Evolutionary conservation across 2,113 vertebrate genomes (phyloP), one percentile per base, ranked within the genome.

Genomic region (Epinephelus cyanopodus): DNA sequence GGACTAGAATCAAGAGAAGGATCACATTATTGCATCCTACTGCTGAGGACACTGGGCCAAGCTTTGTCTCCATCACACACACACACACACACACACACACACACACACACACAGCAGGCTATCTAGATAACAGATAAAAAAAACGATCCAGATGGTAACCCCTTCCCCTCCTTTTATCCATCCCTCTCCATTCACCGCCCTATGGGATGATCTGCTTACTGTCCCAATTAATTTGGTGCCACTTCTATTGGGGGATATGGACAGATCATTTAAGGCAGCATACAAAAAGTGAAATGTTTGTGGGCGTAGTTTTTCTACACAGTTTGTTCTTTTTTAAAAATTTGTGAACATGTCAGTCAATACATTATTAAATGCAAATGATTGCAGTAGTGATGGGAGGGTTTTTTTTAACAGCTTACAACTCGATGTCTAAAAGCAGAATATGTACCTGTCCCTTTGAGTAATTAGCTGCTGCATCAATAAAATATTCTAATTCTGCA

Each of bases 81-180:
- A 33, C 58, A 33, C 58, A 33, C 58, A 33, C 58, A 33, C 58
- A 33, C 58, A 18, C 58, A 52, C 53, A 23, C 53, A 23, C 53
- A 56, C 53, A 56, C 53, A 56, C 53, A 56, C 56, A 58, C 23
- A 71, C 11, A 33, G 50, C 54, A 80, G 29, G n/a, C 42, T 54
- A 33, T 67, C 25, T 14, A 58, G 47, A 79, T 65, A 84, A 76
- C 19, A 77, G 56, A 87, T 71, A 86, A 80, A 87, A 87, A 29
- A 81, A 18, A 39, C 56, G 50, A n/a, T 71, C 75, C 85, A 89
- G 58, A 89, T 89, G 81, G 78, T 83, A 58, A 70, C 69, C 56
- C 72, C 48, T 60, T 11, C 13, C 64, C 66, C 56, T 68, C 48
- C 53, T 67, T 74, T 61, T 21, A 83, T 81, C 39, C 60, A 75